phyloP scores from a whole-genome alignment of 2,888 invertebrate genomes.

The Thysanoteuthis rhombus region DNA sequence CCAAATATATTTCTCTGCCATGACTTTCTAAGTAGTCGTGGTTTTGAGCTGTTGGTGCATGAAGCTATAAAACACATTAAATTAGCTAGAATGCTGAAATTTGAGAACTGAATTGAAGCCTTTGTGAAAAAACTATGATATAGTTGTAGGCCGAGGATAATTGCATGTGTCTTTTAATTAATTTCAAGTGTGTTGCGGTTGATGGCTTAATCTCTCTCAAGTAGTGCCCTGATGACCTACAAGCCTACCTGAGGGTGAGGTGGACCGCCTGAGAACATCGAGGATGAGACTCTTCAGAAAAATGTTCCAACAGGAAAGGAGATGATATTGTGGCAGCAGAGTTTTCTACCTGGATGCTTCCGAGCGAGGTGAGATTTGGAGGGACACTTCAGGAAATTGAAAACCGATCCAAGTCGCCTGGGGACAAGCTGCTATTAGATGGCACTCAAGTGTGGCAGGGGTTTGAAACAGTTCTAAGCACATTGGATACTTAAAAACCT shows the following conservation, averaged over 20 bases:
- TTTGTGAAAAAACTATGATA: no score
- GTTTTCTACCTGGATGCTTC: neutral
- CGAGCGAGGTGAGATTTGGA: neutral
- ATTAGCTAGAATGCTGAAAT: no score
- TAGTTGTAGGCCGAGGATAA: no score
- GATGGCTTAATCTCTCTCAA: neutral
- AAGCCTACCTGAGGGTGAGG: neutral
- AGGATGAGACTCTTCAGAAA: neutral
- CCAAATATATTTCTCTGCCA: no score
- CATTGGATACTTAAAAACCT: neutral
- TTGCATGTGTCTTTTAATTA: no score
- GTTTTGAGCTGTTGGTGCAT: no score
- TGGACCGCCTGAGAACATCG: neutral
- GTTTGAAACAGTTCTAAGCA: neutral
- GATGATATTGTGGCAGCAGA: neutral
- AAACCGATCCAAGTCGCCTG: neutral
- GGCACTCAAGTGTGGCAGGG: neutral
- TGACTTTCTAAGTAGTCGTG: no score
- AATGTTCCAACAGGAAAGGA: neutral
- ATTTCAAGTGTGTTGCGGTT: neutral
- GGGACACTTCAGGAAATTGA: neutral
- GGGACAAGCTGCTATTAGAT: neutral
- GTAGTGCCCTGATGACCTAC: neutral
- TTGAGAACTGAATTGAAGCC: no score
- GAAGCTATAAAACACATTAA: no score